Base-by-base conservation (phyloP, 2,888 invertebrate species). In the Tupiocoris notatus region DNA sequence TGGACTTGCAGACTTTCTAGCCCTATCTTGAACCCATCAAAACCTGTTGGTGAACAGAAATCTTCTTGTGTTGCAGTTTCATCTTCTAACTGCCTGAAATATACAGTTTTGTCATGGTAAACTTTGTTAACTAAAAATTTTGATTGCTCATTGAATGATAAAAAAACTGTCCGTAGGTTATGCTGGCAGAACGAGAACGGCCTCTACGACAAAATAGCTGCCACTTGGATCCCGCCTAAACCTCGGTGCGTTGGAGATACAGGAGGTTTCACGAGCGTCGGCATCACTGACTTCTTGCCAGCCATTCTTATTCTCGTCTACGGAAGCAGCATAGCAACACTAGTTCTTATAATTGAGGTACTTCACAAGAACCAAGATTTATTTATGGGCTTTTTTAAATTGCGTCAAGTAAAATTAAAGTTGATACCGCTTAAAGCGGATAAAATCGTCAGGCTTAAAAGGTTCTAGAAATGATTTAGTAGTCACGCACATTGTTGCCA, bases 141-240 rank as follows among this genome's bases (percentile, higher is more conserved):
- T n/a, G n/a, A n/a, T n/a, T n/a, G n/a, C n/a, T n/a, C n/a, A n/a
- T 21, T n/a, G 1, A 18, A 39, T 3, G 25, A 20, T n/a, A n/a
- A n/a, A n/a, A n/a, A n/a, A n/a, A n/a, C n/a, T n/a, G n/a, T 39
- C 0, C 56, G 66, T 39, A 88, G 89, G 80, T 79, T 89, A 76
- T 86, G 88, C 0, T 88, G 88, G 88, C 88, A 88, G 81, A 86
- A 88, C 58, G 89, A 89, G 82, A 85, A 84, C 75, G 88, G 89
- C 0, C 82, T 89, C 74, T 84, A 88, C 83, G 84, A 83, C 54
- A 86, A 86, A 18, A 84, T 84, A 80, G 85, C 86, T 12, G 85
- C 85, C 75, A 84, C 84, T 77, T 89, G 89, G 89, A 83, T 88
- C 82, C 86, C 86, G 18, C 84, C 84, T 80, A 86, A 86, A 78